These are phyloP conservation scores for Otolemur crassicaudatus DNA, from an alignment of 2,797 vertebrate genomes.

Conservation along the genomic window DNA sequence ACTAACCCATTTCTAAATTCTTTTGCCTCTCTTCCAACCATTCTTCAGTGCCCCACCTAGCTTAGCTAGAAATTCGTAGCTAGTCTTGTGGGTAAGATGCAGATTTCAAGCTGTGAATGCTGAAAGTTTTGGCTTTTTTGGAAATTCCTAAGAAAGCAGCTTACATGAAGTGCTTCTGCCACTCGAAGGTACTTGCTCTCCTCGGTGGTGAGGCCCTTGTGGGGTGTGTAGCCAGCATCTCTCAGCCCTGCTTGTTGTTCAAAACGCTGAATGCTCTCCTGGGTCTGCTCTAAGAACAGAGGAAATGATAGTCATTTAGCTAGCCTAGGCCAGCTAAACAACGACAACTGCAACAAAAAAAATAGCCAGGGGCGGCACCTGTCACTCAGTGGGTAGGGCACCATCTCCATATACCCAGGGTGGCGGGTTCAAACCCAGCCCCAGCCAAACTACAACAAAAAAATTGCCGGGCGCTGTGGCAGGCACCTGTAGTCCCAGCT, in stretches of 20 bases:
- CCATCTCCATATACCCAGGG: too few relatives aligned
- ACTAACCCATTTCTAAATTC: neutral
- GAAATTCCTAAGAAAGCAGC: conserved; percentile 59
- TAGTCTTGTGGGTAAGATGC: too few relatives aligned
- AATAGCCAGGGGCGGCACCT: too few relatives aligned
- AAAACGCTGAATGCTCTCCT: conserved; percentile 96
- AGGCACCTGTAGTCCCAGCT: too few relatives aligned
- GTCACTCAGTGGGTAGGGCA: too few relatives aligned
- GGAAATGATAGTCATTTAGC: conserved; percentile 48
- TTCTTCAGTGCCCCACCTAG: neutral
- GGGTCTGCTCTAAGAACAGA: conserved; percentile 92
- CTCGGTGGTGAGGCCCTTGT: conserved; percentile 96
- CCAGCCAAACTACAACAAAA: too few relatives aligned
- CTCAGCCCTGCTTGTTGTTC: conserved; percentile 96
- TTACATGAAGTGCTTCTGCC: conserved; percentile 94
- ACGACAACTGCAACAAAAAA: too few relatives aligned
- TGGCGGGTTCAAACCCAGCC: too few relatives aligned
- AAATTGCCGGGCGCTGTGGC: too few relatives aligned
- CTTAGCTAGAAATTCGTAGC: neutral
- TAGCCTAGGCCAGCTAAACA: too few relatives aligned
- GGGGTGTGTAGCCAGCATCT: conserved; percentile 94
- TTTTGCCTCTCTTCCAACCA: too few relatives aligned
- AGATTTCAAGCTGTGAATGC: neutral
- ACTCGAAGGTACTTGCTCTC: conserved; percentile 94
- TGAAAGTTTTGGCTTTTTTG: neutral